Base-by-base conservation (phyloP, 1,140 invertebrate genomes). In the Latrodectus geometricus region DNA sequence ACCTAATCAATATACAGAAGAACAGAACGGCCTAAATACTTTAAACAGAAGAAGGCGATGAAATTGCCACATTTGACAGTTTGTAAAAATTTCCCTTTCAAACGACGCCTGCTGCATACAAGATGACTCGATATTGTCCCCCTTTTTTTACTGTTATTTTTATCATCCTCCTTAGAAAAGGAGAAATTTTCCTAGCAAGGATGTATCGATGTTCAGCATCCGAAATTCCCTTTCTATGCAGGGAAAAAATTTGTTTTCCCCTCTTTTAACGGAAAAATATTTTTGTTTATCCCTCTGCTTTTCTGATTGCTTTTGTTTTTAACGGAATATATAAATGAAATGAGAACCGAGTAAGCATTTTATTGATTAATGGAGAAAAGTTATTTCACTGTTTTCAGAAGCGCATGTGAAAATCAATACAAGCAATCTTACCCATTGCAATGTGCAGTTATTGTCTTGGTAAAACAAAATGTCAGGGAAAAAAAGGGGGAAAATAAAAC, bases 51-150 rank as follows among this genome's bases (percentile, higher is more conserved):
- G 75, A 77, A 86, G 75, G 83, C 83, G 83, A 86, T 86, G 83
- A 86, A 86, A 86, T 77, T 78, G 83, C 83, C 83, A 86, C 83
- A 86, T 86, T 86, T 86, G 83, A 86, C 83, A 86, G 83, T 86
- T 86, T 86, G 83, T 86, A 86, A 86, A 86, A 86, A 86, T 86
- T 86, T 86, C 75, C 77, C 83, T 86, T 86, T 86, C 83, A 86
- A 86, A 86, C 83, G 83, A 86, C 83, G 83, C 70, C 54, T 74
- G 83, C 75, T 86, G 83, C 83, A 86, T 86, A 86, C 83, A 78
- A 70, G 83, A 86, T 86, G 83, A 86, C 83, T 78, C 56, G 75
- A 86, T 86, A 86, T 86, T 86, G 75, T 86, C 74, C 21, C 56
- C 17, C 54, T 61, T 61, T 86, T 86, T 86, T 86, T 86, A 54